phyloP scores from a whole-genome alignment of 1,140 invertebrate genomes.

The Macrosteles quadrilineatus region DNA sequence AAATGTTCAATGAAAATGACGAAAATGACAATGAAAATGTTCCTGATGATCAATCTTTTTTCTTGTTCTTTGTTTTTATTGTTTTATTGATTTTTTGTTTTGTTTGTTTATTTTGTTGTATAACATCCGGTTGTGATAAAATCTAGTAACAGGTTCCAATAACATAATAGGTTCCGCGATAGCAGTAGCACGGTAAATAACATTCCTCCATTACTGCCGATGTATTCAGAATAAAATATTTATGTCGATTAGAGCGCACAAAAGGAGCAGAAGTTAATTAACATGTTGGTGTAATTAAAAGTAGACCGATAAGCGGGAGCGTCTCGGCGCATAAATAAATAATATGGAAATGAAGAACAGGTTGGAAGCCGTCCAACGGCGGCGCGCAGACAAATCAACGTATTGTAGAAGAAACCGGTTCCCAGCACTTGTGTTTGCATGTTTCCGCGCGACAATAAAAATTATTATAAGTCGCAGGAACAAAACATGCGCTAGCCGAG shows the following conservation, averaged over 20 bases:
- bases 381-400: conserved; percentile 16
- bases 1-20: too few relatives aligned
- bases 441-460: conserved; percentile 16
- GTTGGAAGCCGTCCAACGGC: not conserved
- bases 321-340: conserved; percentile 17
- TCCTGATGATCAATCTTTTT: too few relatives aligned
- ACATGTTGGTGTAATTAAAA: conserved; percentile 21
- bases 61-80: too few relatives aligned
- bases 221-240: conserved; percentile 23
- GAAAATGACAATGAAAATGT: too few relatives aligned
- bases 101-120: too few relatives aligned
- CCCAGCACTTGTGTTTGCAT: not conserved
- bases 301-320: conserved; percentile 14
- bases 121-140: too few relatives aligned
- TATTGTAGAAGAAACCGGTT: conserved; percentile 13
- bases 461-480: conserved; percentile 20
- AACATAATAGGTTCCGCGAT: too few relatives aligned
- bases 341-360: conserved; percentile 22
- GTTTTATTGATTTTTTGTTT: too few relatives aligned
- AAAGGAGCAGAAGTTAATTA: conserved; percentile 22
- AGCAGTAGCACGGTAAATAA: conserved; percentile 21
- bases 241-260: conserved; percentile 22
- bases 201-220: conserved; percentile 1
- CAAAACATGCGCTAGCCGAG: conserved; percentile 15
- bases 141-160: too few relatives aligned